Percentiles rank a stretch among this genome's conserved stretches.
phyloP scores from a whole-genome alignment of 1,140 invertebrate species.

The Drosophila sproati region DNA sequence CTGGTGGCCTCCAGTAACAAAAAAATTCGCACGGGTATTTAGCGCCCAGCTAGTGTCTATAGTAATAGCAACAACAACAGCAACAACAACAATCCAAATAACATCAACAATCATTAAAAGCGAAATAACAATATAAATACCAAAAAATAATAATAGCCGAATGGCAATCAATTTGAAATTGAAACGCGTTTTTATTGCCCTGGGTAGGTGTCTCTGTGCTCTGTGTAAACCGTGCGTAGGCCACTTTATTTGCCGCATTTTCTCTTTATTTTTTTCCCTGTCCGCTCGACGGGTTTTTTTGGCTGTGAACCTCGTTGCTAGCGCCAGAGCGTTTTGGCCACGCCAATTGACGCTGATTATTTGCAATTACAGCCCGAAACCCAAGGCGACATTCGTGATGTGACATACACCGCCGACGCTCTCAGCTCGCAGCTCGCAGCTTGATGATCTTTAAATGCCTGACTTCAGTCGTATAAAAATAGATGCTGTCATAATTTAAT shows the following conservation, averaged over 20 bases:
- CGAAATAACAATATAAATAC: constrained; percentile 41
- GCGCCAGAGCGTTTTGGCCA: constrained; percentile 49
- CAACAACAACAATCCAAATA: constrained; percentile 37
- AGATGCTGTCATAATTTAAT: constrained; percentile 57
- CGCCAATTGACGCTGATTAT: constrained; percentile 73
- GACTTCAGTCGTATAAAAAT: constrained; percentile 51
- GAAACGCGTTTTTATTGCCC: constrained; percentile 73
- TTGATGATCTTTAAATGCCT: constrained; percentile 34
- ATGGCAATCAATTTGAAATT: constrained; percentile 82
- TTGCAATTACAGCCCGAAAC: constrained; percentile 65
- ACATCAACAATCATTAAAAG: constrained; percentile 43
- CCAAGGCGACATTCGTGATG: constrained; percentile 64
- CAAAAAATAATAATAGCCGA: constrained; percentile 67
- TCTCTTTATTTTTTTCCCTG: constrained; percentile 11
- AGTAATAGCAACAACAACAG: constrained; percentile 45
- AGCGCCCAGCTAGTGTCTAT: constrained; percentile 53
- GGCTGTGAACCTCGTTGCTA: constrained; percentile 30
- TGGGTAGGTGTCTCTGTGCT: constrained; percentile 52
- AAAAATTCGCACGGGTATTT: constrained; percentile 81
- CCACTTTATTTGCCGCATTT: constrained; percentile 37
- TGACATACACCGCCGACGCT: constrained; percentile 33
- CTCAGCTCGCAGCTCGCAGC: constrained; percentile 21
- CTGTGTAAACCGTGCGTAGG: constrained; percentile 61
- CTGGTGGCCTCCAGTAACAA: constrained; percentile 67
- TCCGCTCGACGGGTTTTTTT: constrained; percentile 16